Evolutionary conservation across 2,797 vertebrate species (phyloP), one percentile per base, ranked within the genome.

Genomic region (Lithobates sylvaticus): DNA sequence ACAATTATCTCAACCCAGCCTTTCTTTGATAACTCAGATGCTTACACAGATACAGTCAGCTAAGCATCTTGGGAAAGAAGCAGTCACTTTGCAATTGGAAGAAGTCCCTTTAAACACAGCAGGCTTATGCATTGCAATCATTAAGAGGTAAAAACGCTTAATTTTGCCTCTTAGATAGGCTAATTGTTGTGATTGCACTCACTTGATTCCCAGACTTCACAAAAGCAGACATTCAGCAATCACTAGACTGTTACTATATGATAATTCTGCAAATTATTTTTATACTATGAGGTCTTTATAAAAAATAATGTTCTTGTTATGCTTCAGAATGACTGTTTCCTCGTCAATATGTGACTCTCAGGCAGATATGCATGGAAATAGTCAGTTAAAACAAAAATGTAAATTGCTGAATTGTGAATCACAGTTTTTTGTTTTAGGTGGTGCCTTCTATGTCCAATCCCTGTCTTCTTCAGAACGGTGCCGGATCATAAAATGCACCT

Each of bases 61-160:
- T 85, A 88, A 72, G 88, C 86, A 79, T 65, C 78, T 54, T 72
- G 78, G 23, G 58, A 88, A 85, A 81, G 67, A 78, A 78, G 18
- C 50, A 21, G 81, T 88, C 34, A 82, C 77, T 34, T 82, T 15
- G 10, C 39, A 85, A 34, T 84, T 89, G 54, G 58, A 88, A 84
- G 68, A 89, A 86, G 58, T 42, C 0, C 0, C 78, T 88, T 85
- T 47, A 82, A 89, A 88, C 72, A 39, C 76, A 85, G 50, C 8
- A 70, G 89, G 86, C 32, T 36, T 32, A 21, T 82, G 16, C 72
- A 68, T 50, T 84, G 10, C 87, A 88, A 44, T 27, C 85, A 81
- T 85, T 70, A 88, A 50, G 42, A 89, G 67, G 26, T 87, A 84
- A 75, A 81, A 61, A 84, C 88, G 34, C 18, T 82, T 88, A 67